Evolutionary conservation across 2,888 invertebrate species (phyloP).

Genomic region (Temnothorax unifasciatus): DNA sequence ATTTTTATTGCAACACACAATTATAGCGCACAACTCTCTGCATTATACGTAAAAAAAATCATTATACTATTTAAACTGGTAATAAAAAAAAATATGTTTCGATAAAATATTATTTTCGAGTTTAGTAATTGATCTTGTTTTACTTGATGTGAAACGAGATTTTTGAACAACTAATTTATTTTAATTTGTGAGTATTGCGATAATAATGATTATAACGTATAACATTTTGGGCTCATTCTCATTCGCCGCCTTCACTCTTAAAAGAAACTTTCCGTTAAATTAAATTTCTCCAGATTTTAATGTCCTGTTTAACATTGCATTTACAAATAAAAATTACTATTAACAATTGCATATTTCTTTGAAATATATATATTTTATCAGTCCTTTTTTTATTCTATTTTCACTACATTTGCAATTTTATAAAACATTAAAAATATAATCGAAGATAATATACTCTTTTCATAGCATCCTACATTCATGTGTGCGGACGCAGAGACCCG

Average conservation of each 20-base stretch:
- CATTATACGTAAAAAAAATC: background rate
- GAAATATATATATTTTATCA: background rate
- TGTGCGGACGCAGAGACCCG: constrained; percentile 81
- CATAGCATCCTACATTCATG: constrained; percentile 75
- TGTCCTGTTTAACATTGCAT: background rate
- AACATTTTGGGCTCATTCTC: background rate
- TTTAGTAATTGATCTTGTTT: background rate
- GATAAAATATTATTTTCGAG: background rate
- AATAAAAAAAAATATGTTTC: background rate
- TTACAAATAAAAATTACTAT: background rate
- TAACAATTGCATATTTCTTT: background rate
- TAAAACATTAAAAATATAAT: background rate
- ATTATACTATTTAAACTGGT: background rate
- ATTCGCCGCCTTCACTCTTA: background rate
- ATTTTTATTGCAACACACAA: background rate
- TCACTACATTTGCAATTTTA: background rate
- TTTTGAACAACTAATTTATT: background rate
- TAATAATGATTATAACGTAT: background rate
- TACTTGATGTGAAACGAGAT: background rate
- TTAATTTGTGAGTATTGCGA: background rate
- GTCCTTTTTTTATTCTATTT: background rate
- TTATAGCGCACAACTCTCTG: background rate
- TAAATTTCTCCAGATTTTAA: background rate
- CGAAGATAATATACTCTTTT: background rate
- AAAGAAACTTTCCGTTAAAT: background rate